Percentiles rank a stretch among this genome's conserved stretches.
phyloP scores from a whole-genome alignment of 2,113 vertebrate species.

The Mastomys natalensis region DNA sequence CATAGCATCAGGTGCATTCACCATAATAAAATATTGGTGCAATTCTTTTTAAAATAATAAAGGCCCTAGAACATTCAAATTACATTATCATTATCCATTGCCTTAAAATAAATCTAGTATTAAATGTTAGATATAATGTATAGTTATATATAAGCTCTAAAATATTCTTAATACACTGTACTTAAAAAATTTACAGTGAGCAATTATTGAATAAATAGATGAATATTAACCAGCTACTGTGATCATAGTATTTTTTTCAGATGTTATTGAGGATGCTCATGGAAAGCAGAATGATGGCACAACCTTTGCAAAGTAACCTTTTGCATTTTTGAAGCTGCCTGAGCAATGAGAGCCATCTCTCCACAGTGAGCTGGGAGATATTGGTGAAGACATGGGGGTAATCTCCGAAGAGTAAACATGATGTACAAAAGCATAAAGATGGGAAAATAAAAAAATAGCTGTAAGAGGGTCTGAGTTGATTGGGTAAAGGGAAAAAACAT shows the following conservation, averaged over 20 bases:
- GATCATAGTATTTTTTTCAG: neutral
- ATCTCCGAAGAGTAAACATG: neutral
- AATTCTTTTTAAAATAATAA: constrained; percentile 8
- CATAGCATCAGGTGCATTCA: rapidly evolving
- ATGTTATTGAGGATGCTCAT: neutral
- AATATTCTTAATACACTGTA: neutral
- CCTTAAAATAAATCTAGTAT: neutral
- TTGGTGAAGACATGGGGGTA: neutral
- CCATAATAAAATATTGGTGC: neutral
- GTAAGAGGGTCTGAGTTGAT: neutral
- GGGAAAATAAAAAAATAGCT: neutral
- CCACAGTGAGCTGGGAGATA: neutral
- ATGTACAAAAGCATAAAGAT: neutral
- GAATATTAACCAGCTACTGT: neutral
- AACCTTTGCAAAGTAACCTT: neutral
- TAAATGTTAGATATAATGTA: neutral
- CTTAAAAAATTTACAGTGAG: neutral
- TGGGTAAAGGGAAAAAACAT: neutral
- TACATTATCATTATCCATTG: neutral
- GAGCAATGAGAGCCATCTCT: neutral
- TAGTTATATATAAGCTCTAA: neutral
- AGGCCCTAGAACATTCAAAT: neutral
- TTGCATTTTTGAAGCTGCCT: neutral
- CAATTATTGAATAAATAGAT: neutral
- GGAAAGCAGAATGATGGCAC: neutral